Percentiles rank a stretch among this genome's conserved stretches.
These are phyloP conservation scores for Seriola aureovittata DNA, from an alignment of 2,113 vertebrate genomes.

Conservation along the genomic window DNA sequence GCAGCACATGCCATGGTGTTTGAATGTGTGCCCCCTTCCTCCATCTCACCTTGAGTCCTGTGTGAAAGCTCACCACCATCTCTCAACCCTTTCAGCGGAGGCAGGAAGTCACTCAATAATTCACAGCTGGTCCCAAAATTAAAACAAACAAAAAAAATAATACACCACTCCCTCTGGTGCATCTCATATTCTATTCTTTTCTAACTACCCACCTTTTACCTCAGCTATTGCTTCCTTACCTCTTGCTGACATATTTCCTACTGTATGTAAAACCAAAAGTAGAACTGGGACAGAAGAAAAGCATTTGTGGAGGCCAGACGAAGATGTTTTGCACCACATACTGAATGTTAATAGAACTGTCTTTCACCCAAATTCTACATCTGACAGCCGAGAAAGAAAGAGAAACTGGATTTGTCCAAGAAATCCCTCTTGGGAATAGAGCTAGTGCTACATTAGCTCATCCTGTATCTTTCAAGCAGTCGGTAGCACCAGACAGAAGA, in stretches of 20 bases:
- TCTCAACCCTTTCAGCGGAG: conserved; percentile 9
- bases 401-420: not conserved
- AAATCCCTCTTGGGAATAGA: not conserved
- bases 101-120: conserved; percentile 51
- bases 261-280: not conserved
- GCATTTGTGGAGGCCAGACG: not conserved
- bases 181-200: not conserved
- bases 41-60: conserved; percentile 2
- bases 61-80: conserved; percentile 21
- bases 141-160: conserved; percentile 4
- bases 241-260: not conserved
- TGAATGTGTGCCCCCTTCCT: conserved; percentile 26
- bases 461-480: conserved; percentile 2
- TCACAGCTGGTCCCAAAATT: conserved; percentile 39
- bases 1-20: conserved; percentile 11
- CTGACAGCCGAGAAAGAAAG: not conserved
- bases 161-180: not conserved
- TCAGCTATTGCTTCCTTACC: too few species aligned
- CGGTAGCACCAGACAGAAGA: not conserved
- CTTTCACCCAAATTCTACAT: not conserved
- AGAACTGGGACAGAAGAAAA: not conserved
- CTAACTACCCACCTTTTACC: not conserved
- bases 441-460: not conserved
- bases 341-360: not conserved
- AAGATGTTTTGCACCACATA: not conserved